Percentiles rank a stretch among this genome's conserved stretches.
These are phyloP conservation scores for Pomatorhinus ruficollis DNA, from an alignment of 2,113 vertebrate genomes.

Conservation along the genomic window DNA sequence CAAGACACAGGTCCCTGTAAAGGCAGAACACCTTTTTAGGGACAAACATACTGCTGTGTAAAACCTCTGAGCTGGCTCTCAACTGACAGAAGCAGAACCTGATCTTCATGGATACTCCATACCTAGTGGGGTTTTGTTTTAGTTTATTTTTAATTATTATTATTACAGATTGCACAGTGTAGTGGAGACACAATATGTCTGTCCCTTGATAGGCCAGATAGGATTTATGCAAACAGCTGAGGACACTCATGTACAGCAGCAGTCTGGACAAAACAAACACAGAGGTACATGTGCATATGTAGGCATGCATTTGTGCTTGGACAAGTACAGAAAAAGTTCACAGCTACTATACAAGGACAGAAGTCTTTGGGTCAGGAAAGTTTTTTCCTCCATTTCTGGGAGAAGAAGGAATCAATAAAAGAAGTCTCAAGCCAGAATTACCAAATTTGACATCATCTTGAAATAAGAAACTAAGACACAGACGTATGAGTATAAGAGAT, in stretches of 20 bases:
- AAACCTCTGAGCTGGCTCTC: neutral
- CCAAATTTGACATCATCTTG: neutral
- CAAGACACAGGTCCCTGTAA: neutral
- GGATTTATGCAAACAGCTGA: neutral
- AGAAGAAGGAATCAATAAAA: neutral
- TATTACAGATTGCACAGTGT: neutral
- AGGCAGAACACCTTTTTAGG: neutral
- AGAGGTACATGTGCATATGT: accelerated
- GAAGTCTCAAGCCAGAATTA: neutral
- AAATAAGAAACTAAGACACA: neutral
- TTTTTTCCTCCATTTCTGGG: neutral
- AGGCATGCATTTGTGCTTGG: neutral
- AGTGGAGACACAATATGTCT: neutral
- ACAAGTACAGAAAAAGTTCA: neutral
- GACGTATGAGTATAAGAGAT: neutral
- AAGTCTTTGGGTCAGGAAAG: neutral
- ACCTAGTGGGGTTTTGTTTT: neutral
- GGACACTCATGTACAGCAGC: neutral
- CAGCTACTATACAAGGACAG: neutral
- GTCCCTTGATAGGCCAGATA: neutral
- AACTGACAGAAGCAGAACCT: neutral
- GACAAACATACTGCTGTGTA: accelerated
- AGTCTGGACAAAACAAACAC: neutral
- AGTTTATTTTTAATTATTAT: neutral
- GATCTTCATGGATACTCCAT: neutral